These are phyloP conservation scores for Candoia aspera DNA, from an alignment of 2,113 vertebrate species.

Conservation along the genomic window DNA sequence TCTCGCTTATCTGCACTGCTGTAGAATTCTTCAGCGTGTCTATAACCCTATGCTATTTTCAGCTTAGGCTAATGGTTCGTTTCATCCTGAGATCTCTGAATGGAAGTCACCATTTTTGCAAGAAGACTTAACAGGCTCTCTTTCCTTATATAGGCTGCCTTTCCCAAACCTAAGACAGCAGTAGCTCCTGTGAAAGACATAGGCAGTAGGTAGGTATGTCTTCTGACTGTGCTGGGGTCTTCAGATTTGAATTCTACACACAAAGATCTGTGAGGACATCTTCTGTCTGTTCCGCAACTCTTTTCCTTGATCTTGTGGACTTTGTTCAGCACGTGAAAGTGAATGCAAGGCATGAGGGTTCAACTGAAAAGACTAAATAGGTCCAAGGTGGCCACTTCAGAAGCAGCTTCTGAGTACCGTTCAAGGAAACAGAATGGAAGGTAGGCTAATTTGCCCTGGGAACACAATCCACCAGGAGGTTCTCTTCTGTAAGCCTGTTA, in stretches of 20 bases:
- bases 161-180: constrained; percentile 70
- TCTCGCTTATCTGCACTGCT: not conserved
- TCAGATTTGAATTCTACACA: not conserved
- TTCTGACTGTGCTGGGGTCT: not conserved
- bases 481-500: not conserved
- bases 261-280: not conserved
- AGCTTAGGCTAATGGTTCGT: too few species aligned
- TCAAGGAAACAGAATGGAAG: not conserved
- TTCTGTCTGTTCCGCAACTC: not conserved
- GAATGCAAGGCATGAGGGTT: not conserved
- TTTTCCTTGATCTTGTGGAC: not conserved
- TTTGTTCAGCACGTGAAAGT: not conserved
- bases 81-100: not conserved
- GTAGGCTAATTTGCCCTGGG: not conserved
- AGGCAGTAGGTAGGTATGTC: constrained; percentile 32
- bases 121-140: not conserved
- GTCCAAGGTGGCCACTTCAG: not conserved
- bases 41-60: not conserved
- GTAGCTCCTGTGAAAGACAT: constrained; percentile 65
- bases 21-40: not conserved
- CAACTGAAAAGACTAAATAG: not conserved
- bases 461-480: not conserved
- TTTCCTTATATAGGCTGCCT: constrained; percentile 56
- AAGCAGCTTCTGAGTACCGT: not conserved
- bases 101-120: not conserved